These are phyloP conservation scores for Cylindroiulus punctatus DNA, from an alignment of 2,888 invertebrate genomes.

Conservation along the genomic window DNA sequence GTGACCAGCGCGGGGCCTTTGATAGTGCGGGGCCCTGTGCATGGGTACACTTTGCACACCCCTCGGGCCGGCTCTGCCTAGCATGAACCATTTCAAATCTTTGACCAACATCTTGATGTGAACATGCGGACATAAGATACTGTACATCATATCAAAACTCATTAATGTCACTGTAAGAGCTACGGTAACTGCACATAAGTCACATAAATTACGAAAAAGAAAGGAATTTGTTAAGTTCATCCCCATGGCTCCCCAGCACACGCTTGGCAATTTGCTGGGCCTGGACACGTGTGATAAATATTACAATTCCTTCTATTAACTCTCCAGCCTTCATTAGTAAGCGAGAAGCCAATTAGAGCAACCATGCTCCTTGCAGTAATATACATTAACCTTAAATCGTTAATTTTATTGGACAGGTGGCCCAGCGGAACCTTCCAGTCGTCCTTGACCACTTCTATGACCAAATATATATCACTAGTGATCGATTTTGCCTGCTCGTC, in stretches of 20 bases:
- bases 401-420: slow-evolving; percentile 38
- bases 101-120: neutral
- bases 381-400: slow-evolving; percentile 24
- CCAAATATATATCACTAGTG: slow-evolving; percentile 34
- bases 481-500: slow-evolving; percentile 24
- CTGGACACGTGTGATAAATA: neutral
- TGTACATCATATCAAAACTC: neutral
- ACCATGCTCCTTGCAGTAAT: slow-evolving; percentile 28
- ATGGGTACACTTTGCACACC: too few relatives aligned
- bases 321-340: slow-evolving; percentile 37
- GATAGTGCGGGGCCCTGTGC: too few relatives aligned
- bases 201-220: neutral
- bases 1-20: too few relatives aligned
- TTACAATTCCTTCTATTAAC: slow-evolving; percentile 29
- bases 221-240: neutral
- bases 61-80: too few relatives aligned
- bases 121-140: neutral
- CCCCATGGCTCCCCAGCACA: neutral
- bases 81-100: neutral
- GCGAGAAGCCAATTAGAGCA: slow-evolving; percentile 31
- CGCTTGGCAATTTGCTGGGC: neutral
- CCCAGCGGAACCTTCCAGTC: neutral
- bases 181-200: neutral
- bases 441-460: slow-evolving; percentile 33
- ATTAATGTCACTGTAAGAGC: neutral